Conservation (phyloP, 2,888 invertebrate genomes). For the Rhimphoctona megacephalus region DNA sequence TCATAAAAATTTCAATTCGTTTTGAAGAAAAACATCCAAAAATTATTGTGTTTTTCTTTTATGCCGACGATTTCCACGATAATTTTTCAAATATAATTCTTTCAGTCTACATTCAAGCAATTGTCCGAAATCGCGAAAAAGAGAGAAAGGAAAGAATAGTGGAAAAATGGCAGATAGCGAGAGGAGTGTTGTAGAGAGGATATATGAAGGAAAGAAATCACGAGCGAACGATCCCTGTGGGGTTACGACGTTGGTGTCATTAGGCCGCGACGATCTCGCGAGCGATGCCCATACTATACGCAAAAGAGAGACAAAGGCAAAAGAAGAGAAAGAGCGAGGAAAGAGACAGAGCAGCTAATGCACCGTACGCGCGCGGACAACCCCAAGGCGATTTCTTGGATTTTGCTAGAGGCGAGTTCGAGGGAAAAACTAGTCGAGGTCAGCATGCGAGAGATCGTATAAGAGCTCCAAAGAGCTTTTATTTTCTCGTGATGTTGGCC, state of each 20-base stretch:
- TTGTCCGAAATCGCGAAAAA: conserved; percentile 44
- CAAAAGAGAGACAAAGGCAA: conserved; percentile 72
- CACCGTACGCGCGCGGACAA: conserved; percentile 61
- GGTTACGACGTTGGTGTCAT: conserved; percentile 79
- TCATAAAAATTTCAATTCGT: neutral
- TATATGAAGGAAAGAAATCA: conserved; percentile 78
- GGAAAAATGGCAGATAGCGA: conserved; percentile 55
- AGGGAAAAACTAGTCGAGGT: conserved; percentile 79
- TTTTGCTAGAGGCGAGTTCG: conserved; percentile 76
- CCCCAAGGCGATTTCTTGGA: conserved; percentile 75
- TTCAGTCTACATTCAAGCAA: neutral
- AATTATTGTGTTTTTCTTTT: too few species aligned
- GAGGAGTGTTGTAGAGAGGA: conserved; percentile 67
- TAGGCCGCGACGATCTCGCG: conserved; percentile 76
- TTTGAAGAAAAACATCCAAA: neutral
- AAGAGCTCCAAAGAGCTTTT: conserved; percentile 62
- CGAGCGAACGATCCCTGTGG: conserved; percentile 80
- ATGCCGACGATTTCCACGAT: neutral
- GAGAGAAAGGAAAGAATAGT: conserved; percentile 60
- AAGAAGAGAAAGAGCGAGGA: neutral
- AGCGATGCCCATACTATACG: conserved; percentile 33
- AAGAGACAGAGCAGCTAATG: conserved; percentile 63
- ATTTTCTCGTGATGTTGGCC: conserved; percentile 61
- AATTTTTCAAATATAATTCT: neutral
- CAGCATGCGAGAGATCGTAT: conserved; percentile 75